Percentiles rank a stretch among this genome's conserved stretches.
Evolutionary conservation across 92 coral and sea anemone genomes (phyloP).

Genomic region (Actinostola sp.): DNA sequence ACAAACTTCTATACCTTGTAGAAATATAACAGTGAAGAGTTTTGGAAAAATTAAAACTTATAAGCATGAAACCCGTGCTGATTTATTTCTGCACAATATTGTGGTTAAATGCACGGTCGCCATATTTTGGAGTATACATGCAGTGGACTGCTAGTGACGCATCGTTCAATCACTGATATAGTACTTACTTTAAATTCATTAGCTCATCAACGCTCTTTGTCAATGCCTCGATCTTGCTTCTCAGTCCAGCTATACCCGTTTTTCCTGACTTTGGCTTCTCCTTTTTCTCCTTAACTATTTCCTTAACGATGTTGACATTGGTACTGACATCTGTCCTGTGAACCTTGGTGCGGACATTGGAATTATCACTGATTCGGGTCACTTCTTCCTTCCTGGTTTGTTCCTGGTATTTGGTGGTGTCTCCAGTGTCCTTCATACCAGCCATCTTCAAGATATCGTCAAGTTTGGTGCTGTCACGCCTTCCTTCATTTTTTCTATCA

Average conservation of each 20-base stretch:
- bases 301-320: conserved; percentile 32
- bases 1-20: too few relatives aligned
- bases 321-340: conserved; percentile 32
- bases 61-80: too few relatives aligned
- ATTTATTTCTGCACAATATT: too few relatives aligned
- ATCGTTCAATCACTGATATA: too few relatives aligned
- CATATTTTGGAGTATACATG: too few relatives aligned
- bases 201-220: conserved; percentile 44
- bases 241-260: conserved; percentile 34
- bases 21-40: too few relatives aligned
- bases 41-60: too few relatives aligned
- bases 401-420: conserved; percentile 20
- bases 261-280: background rate
- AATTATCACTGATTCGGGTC: conserved; percentile 13
- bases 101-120: too few relatives aligned
- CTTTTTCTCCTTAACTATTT: conserved; percentile 8
- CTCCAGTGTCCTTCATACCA: conserved; percentile 10
- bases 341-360: conserved; percentile 20
- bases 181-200: conserved; percentile 27
- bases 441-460: conserved; percentile 6
- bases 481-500: background rate
- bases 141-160: too few relatives aligned
- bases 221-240: conserved; percentile 35
- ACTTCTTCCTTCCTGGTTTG: conserved; percentile 19
- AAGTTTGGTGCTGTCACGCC: background rate